These are phyloP conservation scores for Masnerella sp. DNA, from an alignment of 2,888 invertebrate genomes.

Conservation along the genomic window DNA sequence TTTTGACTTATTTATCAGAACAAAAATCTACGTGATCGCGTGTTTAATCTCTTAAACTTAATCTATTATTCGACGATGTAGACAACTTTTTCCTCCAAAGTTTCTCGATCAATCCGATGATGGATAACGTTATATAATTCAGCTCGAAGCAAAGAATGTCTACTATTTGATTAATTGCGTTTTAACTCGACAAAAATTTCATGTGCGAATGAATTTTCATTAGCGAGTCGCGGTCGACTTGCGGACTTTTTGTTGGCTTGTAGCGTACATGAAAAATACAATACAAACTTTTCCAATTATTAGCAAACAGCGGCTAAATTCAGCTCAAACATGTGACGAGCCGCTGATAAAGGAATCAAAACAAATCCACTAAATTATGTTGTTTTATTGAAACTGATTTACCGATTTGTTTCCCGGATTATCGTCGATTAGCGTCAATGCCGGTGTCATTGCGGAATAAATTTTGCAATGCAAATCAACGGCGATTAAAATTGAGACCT, in stretches of 20 bases:
- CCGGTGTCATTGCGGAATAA: no score
- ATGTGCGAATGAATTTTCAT: conserved; percentile 17
- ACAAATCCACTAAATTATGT: no score
- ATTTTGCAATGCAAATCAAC: no score
- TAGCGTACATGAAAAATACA: not conserved
- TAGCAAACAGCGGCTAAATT: not conserved
- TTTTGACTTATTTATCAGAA: conserved; percentile 36
- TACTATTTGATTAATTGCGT: conserved; percentile 21
- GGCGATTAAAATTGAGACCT: no score
- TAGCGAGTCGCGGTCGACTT: not conserved
- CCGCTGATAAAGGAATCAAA: no score
- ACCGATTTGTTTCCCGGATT: no score
- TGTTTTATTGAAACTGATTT: no score
- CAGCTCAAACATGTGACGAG: not conserved
- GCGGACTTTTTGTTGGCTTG: not conserved
- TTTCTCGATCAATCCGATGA: conserved; percentile 23
- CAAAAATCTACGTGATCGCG: conserved; percentile 46
- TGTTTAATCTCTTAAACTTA: conserved; percentile 45
- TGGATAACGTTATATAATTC: conserved; percentile 12
- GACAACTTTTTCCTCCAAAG: conserved; percentile 30
- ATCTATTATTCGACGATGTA: conserved; percentile 33
- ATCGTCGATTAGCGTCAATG: no score
- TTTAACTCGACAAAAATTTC: conserved; percentile 11
- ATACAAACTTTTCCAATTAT: conserved; percentile 11
- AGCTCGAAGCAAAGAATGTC: conserved; percentile 5